A percentile compares a stretch with the other conserved stretches of the same genome.
These are phyloP conservation scores for Tridacna crocea DNA, from an alignment of 2,888 invertebrate species.

Conservation along the genomic window DNA sequence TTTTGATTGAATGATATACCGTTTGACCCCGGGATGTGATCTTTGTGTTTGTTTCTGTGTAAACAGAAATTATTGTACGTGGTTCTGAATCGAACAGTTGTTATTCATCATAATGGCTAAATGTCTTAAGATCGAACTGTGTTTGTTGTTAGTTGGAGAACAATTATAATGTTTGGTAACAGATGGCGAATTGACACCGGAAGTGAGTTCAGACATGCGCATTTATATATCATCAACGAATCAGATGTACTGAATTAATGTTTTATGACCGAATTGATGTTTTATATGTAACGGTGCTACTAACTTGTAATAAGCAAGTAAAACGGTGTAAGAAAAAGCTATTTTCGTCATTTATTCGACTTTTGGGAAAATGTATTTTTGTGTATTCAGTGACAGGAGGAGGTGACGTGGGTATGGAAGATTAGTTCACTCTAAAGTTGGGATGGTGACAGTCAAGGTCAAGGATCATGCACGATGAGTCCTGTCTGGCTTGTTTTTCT, in stretches of 20 bases:
- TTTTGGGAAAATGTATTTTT: neutral
- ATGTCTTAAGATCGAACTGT: neutral
- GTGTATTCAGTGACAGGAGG: neutral
- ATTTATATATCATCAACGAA: neutral
- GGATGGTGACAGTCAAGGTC: neutral
- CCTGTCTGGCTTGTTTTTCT: neutral
- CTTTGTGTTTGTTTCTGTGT: neutral
- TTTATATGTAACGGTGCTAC: neutral
- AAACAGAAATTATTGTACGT: neutral
- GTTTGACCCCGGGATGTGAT: too few relatives aligned
- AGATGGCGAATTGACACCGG: constrained; percentile 6
- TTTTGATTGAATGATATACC: too few relatives aligned
- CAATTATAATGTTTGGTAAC: constrained; percentile 18
- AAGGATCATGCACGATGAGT: constrained; percentile 13
- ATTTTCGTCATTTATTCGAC: neutral
- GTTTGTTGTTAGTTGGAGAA: neutral
- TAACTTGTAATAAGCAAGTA: neutral
- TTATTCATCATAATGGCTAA: neutral
- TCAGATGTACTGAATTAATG: neutral
- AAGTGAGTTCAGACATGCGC: neutral
- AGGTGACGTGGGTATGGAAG: neutral
- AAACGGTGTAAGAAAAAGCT: neutral
- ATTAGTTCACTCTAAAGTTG: neutral
- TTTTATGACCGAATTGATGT: neutral
- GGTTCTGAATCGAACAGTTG: neutral